These are phyloP conservation scores for Mizuhopecten yessoensis DNA, from an alignment of 1,140 invertebrate genomes.

Conservation along the genomic window DNA sequence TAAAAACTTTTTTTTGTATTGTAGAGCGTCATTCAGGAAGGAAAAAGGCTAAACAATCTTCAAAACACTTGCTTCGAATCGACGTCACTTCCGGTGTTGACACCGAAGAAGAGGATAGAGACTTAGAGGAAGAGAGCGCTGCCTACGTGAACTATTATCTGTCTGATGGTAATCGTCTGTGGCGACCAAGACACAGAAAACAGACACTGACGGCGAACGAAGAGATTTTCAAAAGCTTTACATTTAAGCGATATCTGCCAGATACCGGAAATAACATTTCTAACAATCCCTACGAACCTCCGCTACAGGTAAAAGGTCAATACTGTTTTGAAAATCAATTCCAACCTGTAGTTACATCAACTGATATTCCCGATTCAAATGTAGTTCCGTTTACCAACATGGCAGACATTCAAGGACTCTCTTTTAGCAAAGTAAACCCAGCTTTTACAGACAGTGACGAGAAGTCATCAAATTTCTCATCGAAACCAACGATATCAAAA, in stretches of 20 bases:
- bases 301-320: background rate
- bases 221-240: background rate
- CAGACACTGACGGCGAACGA: background rate
- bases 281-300: background rate
- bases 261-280: background rate
- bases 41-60: background rate
- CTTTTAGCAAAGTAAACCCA: background rate
- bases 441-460: background rate
- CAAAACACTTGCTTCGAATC: background rate
- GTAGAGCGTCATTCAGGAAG: background rate
- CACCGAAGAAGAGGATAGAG: background rate
- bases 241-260: background rate
- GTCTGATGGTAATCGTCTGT: background rate
- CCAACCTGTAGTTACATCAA: background rate
- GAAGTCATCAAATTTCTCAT: background rate
- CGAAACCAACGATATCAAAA: background rate
- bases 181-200: background rate
- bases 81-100: constrained; percentile 18
- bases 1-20: too few species aligned
- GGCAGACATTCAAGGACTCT: background rate
- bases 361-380: background rate
- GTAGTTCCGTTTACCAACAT: background rate
- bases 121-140: background rate
- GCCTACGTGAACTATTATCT: background rate
- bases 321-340: background rate